Evolutionary conservation across 2,113 vertebrate genomes (phyloP), one percentile per base, ranked within the genome.

Genomic region (Arvicanthis niloticus): DNA sequence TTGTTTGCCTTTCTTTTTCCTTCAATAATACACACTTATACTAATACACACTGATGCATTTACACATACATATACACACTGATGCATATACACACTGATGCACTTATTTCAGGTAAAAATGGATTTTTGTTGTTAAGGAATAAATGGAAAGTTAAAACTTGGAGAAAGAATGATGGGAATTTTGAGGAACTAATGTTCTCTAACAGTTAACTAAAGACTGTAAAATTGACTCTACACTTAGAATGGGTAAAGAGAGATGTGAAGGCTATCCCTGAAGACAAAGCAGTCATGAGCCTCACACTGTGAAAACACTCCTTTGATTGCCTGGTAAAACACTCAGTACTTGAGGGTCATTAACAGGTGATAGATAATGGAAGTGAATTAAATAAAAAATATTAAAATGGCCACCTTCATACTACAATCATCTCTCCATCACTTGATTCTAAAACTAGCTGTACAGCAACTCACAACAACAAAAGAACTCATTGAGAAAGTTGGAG

Each of bases 71-170:
- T n/a, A n/a, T n/a, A n/a, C n/a, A n/a, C n/a, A n/a, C n/a, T n/a
- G n/a, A n/a, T n/a, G n/a, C n/a, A n/a, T n/a, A n/a, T n/a, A n/a
- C n/a, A n/a, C n/a, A n/a, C 31, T 34, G n/a, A 29, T 42, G 6
- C 0, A 0, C 4, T n/a, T 12, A 70, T 34, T 22, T 8, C 31
- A 92, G 72, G 0, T 24, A 72, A 40, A 22, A 95, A 85, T 84
- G 21, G 5, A 45, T 82, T 45, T 94, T 45, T 76, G 16, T 37
- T 76, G 5, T 67, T 94, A 9, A 37, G 16, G 3, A 87, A 12
- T 72, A 85, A 88, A 95, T 24, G 7, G 15, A 87, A 89, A 93
- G 29, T 89, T 62, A 95, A 91, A 92, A 81, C 67, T 91, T 40
- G n/a, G 29, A 60, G 2, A 78, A 73, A 75, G 15, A 3, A n/a